Evolutionary conservation across 2,888 invertebrate species (phyloP).

Genomic region (Cryptophagus acutangulus): DNA sequence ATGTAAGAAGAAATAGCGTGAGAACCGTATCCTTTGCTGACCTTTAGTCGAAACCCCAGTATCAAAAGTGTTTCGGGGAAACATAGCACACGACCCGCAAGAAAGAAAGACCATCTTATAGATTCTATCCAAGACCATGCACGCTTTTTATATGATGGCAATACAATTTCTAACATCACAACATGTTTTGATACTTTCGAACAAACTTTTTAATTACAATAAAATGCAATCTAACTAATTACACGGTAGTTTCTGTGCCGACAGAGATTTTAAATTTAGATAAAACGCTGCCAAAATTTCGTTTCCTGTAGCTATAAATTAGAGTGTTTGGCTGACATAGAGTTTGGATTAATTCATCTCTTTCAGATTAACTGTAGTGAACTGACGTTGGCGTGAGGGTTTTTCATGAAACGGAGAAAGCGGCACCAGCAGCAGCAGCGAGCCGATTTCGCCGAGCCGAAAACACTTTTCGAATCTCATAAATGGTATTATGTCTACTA

Average conservation of each 20-base stretch:
- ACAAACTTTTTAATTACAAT: slow-evolving; percentile 47
- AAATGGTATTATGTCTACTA: slow-evolving; percentile 8
- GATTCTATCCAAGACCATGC: too few species aligned
- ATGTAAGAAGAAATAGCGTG: too few species aligned
- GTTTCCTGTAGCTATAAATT: slow-evolving; percentile 47
- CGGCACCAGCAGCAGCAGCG: too few species aligned
- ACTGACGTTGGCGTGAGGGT: slow-evolving; percentile 44
- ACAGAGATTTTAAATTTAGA: slow-evolving; percentile 50
- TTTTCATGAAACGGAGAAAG: slow-evolving; percentile 24
- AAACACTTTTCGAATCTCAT: too few species aligned
- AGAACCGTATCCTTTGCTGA: too few species aligned
- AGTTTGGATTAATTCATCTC: slow-evolving; percentile 50
- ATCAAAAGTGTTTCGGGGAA: too few species aligned
- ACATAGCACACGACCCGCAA: too few species aligned
- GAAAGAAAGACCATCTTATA: too few species aligned
- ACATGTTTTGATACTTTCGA: slow-evolving; percentile 34
- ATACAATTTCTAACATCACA: slow-evolving; percentile 11
- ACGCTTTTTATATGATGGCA: too few species aligned
- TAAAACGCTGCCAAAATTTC: slow-evolving; percentile 50
- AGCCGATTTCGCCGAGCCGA: too few species aligned
- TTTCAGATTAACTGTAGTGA: slow-evolving; percentile 48
- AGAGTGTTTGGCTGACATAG: slow-evolving; percentile 46
- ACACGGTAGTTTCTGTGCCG: slow-evolving; percentile 43
- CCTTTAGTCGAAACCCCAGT: too few species aligned
- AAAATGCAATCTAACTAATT: slow-evolving; percentile 47